phyloP scores from a whole-genome alignment of 1,140 invertebrate genomes.

The Andricus grossulariae region DNA sequence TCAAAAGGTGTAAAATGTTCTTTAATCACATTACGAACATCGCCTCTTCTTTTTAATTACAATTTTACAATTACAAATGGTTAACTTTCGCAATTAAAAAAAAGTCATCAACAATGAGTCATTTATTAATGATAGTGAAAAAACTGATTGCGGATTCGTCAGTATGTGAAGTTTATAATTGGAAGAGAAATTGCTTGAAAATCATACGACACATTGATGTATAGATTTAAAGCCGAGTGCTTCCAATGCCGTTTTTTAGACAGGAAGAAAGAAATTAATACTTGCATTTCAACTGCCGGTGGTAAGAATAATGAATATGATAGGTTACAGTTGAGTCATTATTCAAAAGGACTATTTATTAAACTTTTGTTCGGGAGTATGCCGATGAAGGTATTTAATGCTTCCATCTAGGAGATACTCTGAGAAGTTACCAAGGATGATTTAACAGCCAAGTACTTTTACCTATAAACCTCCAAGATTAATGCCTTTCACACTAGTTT shows the following conservation, averaged over 20 bases:
- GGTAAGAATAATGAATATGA: conserved; percentile 3
- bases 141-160: too few relatives aligned
- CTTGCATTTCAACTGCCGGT: background rate
- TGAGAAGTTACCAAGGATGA: conserved; percentile 7
- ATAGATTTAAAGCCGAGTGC: background rate
- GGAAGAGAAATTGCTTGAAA: background rate
- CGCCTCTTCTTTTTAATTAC: too few relatives aligned
- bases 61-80: too few relatives aligned
- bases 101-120: too few relatives aligned
- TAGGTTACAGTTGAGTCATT: background rate
- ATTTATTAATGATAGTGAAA: too few relatives aligned
- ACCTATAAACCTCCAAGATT: background rate
- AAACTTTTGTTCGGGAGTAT: conserved; percentile 2
- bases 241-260: background rate
- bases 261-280: background rate
- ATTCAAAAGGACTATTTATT: conserved; percentile 7
- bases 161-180: background rate
- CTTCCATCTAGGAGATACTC: background rate
- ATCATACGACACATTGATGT: background rate
- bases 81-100: too few relatives aligned
- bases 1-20: too few relatives aligned
- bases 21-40: too few relatives aligned
- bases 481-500: background rate
- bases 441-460: conserved; percentile 1
- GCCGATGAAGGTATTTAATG: background rate